A percentile compares a stretch with the other conserved stretches of the same genome.
phyloP scores from a whole-genome alignment of 2,797 vertebrate genomes.

The Novumbra hubbsi region DNA sequence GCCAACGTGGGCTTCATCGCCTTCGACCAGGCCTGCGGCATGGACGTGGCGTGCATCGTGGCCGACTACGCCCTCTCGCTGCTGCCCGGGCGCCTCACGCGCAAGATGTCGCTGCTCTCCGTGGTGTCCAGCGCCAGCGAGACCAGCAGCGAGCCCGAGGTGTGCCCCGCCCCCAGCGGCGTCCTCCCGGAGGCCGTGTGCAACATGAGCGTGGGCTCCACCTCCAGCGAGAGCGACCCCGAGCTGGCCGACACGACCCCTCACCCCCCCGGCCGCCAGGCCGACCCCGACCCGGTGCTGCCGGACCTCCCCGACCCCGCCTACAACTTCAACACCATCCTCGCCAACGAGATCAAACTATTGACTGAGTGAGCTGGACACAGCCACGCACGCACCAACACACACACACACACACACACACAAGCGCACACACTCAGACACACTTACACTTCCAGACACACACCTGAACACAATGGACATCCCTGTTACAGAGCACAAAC shows the following conservation, averaged over 20 bases:
- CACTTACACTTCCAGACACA: slow-evolving; percentile 37
- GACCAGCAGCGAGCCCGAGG: slow-evolving; percentile 83
- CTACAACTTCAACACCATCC: slow-evolving; percentile 85
- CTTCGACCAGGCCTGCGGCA: slow-evolving; percentile 88
- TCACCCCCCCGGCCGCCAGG: slow-evolving; percentile 61
- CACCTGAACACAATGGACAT: slow-evolving; percentile 34
- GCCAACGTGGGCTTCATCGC: slow-evolving; percentile 91
- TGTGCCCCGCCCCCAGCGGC: slow-evolving; percentile 61
- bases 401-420: slow-evolving; percentile 31
- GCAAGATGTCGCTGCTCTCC: slow-evolving; percentile 85
- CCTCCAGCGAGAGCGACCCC: slow-evolving; percentile 86
- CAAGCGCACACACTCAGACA: slow-evolving; percentile 16
- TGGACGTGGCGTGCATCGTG: slow-evolving; percentile 86
- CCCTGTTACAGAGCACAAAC: slow-evolving; percentile 41
- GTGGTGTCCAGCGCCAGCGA: slow-evolving; percentile 84
- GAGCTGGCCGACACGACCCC: slow-evolving; percentile 80
- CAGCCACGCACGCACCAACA: slow-evolving; percentile 25
- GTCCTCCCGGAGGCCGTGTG: slow-evolving; percentile 77
- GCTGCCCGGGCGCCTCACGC: slow-evolving; percentile 81
- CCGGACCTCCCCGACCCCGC: slow-evolving; percentile 72
- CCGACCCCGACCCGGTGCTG: slow-evolving; percentile 47
- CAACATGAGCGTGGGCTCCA: slow-evolving; percentile 83
- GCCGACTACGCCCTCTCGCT: slow-evolving; percentile 88
- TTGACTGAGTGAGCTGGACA: slow-evolving; percentile 84
- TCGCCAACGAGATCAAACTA: slow-evolving; percentile 85